Conservation (phyloP, 1,140 invertebrate species). For the Aphelinus certus region DNA sequence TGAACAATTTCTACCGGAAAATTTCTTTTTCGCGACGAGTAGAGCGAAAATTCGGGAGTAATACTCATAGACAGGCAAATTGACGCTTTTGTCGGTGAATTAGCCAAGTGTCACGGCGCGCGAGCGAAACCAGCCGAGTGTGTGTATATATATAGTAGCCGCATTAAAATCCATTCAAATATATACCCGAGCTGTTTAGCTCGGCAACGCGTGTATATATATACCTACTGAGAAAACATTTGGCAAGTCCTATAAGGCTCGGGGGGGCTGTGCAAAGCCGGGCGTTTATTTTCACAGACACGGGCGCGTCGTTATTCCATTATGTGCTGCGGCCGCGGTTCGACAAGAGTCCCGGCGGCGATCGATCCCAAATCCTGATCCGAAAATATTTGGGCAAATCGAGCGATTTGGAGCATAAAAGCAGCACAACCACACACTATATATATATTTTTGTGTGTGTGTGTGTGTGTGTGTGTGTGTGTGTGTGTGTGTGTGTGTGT, state of each 20-base stretch:
- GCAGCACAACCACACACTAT: constrained; percentile 22
- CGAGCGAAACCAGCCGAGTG: too few species aligned
- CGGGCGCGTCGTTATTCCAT: constrained; percentile 25
- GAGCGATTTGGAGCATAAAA: constrained; percentile 34
- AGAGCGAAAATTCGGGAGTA: too few species aligned
- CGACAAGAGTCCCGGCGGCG: not conserved
- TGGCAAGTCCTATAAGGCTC: not conserved
- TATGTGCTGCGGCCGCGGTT: not conserved
- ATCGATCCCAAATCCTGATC: constrained; percentile 27
- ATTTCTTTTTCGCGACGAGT: too few species aligned
- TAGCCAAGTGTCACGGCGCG: too few species aligned
- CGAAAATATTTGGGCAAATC: constrained; percentile 34
- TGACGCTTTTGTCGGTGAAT: too few species aligned
- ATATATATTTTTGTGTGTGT: not conserved
- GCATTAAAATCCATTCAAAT: too few species aligned
- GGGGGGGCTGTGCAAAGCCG: not conserved
- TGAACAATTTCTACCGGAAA: too few species aligned
- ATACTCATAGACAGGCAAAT: too few species aligned
- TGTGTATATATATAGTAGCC: too few species aligned
- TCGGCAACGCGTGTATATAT: not conserved
- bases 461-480: too few species aligned
- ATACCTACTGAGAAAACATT: constrained; percentile 31
- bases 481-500: too few species aligned
- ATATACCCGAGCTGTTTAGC: too few species aligned
- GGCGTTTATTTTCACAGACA: constrained; percentile 22